Base-by-base conservation (phyloP, 2,888 invertebrate species). In the Chironomus tentans region DNA sequence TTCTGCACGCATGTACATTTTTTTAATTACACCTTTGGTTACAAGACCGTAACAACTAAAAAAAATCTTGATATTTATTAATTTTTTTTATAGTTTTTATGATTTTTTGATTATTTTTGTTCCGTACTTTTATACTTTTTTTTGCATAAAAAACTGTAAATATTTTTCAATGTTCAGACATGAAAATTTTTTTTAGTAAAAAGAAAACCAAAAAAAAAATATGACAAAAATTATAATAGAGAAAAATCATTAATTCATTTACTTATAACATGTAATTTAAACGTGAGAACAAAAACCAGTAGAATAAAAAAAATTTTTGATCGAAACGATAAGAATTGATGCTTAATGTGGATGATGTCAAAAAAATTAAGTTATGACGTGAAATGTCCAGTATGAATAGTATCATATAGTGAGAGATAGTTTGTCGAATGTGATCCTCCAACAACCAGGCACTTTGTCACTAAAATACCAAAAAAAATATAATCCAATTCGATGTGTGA, bases 191-290 rank as follows among this genome's bases (percentile, higher is more conserved):
- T 38, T 38, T 38, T 38, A 38, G 38, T 70, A 18, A 5, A 47
- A 70, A 28, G 12, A 48, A 47, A 70, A 28, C 28, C 21, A 70
- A 56, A 13, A 65, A 65, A 22, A 56, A 56, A 56, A 56, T 56
- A 56, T 56, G 56, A 56, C 15, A 56, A 70, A 38, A 38, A 38
- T 70, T 70, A 47, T 50, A 50, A 71, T 47, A 71, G 71, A 71
- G 56, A 71, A 71, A 71, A 71, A 71, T 71, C 71, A 71, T 71
- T 71, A 71, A 71, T 71, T 71, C 71, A 71, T 71, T 71, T 56
- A 47, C 21, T 65, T 65, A 65, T 65, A 65, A 65, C 65, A 21
- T 65, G 65, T 65, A 65, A 21, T 22, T 65, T 65, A 21, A 21
- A 18, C 21, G 15, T 62, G 62, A 62, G 56, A 56, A 62, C 15